Evolutionary conservation across 30 jellyfish, hydroid and myxozoan species (phyloP), one percentile per base, ranked within the genome.

Genomic region (Chrysaora quinquecirrha): DNA sequence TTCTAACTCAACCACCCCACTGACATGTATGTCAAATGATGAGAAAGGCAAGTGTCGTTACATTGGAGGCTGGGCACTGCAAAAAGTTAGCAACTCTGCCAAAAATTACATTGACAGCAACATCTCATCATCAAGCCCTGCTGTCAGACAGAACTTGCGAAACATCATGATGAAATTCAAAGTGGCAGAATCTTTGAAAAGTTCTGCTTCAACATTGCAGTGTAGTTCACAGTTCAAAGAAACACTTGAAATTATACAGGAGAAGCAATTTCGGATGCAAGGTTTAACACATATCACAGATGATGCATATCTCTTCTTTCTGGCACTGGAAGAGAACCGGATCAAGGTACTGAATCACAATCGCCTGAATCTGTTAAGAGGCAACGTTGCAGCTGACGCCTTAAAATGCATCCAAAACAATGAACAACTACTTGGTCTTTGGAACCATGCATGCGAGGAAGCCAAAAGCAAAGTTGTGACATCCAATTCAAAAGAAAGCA

Each of bases 281-380:
- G 73, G 34, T 20, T 61, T 61, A 30, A 61, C 73, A 12, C 73
- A 61, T 61, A n/a, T 61, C 16, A 61, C 34, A 61, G 48, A 61
- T 61, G 73, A 61, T 61, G 73, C 73, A 20, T 24, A 61, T 61
- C 33, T 1, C 35, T 61, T 61, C 73, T 61, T 61, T 61, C 73
- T 61, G 73, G 73, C 29, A 20, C 73, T 61, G 1, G 73, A 61
- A 19, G 35, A 61, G 73, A 30, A 25, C 29, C 58, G 58, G 58
- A 43, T 43, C 58, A 43, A 43, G 58, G 58, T 43, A 43, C 58
- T 43, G 58, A 43, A 43, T 43, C 58, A 43, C 58, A 43, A 43
- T 43, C 58, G 58, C 58, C 58, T 43, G 58, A 43, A 43, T 43
- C 58, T 43, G 58, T 43, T 43, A 43, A 43, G 58, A 43, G 58